Percentiles rank a stretch among this genome's conserved stretches.
These are phyloP conservation scores for Tetramorium simillimum DNA, from an alignment of 1,140 invertebrate species.

Conservation along the genomic window DNA sequence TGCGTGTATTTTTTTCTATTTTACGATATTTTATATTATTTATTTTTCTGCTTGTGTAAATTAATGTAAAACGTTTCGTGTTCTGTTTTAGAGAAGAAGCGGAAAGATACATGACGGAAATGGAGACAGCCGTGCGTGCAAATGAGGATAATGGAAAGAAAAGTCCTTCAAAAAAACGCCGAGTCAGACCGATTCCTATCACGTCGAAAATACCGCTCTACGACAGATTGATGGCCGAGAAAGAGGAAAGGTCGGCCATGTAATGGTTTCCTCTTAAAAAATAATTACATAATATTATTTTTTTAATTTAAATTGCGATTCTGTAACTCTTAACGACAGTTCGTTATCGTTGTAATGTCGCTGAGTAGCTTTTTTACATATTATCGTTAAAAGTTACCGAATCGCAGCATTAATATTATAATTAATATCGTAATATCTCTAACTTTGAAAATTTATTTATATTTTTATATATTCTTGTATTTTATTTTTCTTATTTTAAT, in stretches of 20 bases:
- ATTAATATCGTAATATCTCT: background rate
- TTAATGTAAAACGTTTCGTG: background rate
- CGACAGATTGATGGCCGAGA: constrained; percentile 89
- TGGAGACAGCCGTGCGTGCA: constrained; percentile 79
- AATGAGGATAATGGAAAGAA: constrained; percentile 84
- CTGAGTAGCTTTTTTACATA: too few relatives aligned
- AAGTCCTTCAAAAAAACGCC: constrained; percentile 77
- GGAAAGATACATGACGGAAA: constrained; percentile 83
- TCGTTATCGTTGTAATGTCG: too few relatives aligned
- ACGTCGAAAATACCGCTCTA: constrained; percentile 89
- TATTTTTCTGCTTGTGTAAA: background rate
- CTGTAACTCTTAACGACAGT: too few relatives aligned
- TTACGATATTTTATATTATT: constrained; percentile 25
- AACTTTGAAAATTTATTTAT: background rate
- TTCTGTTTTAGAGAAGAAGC: constrained; percentile 88
- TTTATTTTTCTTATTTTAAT: background rate
- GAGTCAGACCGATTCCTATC: constrained; percentile 88
- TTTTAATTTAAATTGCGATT: too few relatives aligned
- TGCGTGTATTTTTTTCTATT: background rate
- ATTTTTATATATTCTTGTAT: background rate
- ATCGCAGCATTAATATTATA: too few relatives aligned
- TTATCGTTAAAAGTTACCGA: too few relatives aligned
- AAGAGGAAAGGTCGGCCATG: constrained; percentile 87
- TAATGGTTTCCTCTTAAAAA: background rate
- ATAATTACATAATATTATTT: background rate